A percentile compares a stretch with the other conserved stretches of the same genome.
phyloP scores from a whole-genome alignment of 1,140 invertebrate genomes.

The Dermatophagoides farinae region DNA sequence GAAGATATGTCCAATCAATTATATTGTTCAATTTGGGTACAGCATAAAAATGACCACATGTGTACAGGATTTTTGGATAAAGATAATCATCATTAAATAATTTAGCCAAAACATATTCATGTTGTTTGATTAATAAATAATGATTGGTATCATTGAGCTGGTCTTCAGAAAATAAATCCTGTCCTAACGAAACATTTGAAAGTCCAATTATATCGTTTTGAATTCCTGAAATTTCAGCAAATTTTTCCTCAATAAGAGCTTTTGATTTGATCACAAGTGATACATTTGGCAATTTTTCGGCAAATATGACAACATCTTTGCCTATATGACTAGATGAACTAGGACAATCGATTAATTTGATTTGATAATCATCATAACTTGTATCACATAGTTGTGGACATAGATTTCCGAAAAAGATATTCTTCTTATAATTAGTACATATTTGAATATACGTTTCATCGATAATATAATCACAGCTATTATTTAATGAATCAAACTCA shows the following conservation, averaged over 20 bases:
- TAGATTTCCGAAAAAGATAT: neutral
- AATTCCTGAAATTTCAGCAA: neutral
- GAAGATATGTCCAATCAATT: slow-evolving; percentile 15
- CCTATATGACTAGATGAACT: slow-evolving; percentile 1
- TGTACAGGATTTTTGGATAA: slow-evolving; percentile 23
- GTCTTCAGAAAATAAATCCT: neutral
- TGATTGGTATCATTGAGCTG: slow-evolving; percentile 16
- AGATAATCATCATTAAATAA: slow-evolving; percentile 18
- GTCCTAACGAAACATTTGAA: neutral
- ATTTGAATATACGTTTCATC: neutral
- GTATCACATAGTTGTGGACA: neutral
- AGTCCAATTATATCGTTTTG: neutral
- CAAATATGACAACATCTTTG: slow-evolving; percentile 20
- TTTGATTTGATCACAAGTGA: slow-evolving; percentile 15
- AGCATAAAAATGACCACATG: slow-evolving; percentile 25
- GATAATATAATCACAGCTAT: neutral
- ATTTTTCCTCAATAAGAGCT: neutral
- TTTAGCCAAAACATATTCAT: slow-evolving; percentile 23
- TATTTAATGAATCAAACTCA: neutral
- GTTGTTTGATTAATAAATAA: slow-evolving; percentile 22
- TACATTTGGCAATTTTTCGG: neutral
- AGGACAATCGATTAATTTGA: slow-evolving; percentile 3
- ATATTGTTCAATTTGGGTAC: slow-evolving; percentile 21
- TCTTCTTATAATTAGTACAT: neutral
- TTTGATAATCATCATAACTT: neutral